Base-by-base conservation (phyloP, 2,888 invertebrate genomes). In the Selenia dentaria region DNA sequence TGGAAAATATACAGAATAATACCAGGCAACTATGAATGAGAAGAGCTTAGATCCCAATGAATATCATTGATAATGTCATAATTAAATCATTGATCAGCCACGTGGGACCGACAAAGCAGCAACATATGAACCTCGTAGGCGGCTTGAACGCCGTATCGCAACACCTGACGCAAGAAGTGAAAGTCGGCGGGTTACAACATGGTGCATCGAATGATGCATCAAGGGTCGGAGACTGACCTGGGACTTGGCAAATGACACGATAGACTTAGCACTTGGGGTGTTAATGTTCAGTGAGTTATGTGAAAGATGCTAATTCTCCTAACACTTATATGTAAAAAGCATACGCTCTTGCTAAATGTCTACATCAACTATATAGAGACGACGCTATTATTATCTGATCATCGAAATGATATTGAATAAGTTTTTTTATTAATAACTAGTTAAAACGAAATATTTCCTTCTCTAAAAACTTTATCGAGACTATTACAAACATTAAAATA, bases 191-290 rank as follows among this genome's bases (percentile, higher is more conserved):
- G 70, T 87, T 89, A 79, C 87, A 70, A 85, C 85, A 87, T 57
- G 61, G 66, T 87, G 86, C 87, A 88, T 83, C 83, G 77, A 31
- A 59, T 57, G 82, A 78, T 87, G 83, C 87, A 85, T 79, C 76
- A 69, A 70, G 67, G 77, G 75, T 77, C 72, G 67, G 54, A 57
- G 64, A 48, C 51, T 62, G 69, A 70, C 66, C 67, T 59, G 55
- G 39, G 38, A 40, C 36, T 47, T 49, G 43, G 41, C 40, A 14
- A 48, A 41, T 47, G 36, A 29, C 35, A 24, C 54, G 45, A 52
- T 55, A 41, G 25, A 40, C 51, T 54, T 38, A 22, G 32, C 6
- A 27, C 8, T 26, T 27, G 10, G 33, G 14, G 32, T 34, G 42
- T 16, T 42, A 36, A 31, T 10, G 9, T 2, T 25, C 10, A 2